Evolutionary conservation across 2,888 invertebrate species (phyloP), one percentile per base, ranked within the genome.

Genomic region (Cephus runcator): DNA sequence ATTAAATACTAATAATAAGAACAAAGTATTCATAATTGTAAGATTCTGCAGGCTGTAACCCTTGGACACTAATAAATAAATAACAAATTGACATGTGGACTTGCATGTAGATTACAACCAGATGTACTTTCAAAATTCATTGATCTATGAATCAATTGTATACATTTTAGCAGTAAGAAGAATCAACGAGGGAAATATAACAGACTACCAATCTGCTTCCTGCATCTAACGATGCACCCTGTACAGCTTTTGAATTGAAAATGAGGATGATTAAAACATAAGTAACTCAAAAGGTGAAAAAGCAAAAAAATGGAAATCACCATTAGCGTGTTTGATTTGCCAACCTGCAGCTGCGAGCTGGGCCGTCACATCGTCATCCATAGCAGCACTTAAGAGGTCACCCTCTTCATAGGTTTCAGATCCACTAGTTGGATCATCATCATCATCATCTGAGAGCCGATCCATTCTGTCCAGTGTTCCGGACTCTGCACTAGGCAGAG

Each of bases 311-410:
- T 88, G 85, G 88, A 91, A 90, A 92, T 92, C 92, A 92, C 92
- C 92, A 91, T 92, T 90, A 90, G 88, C 90, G 90, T 91, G 89
- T 91, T 92, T 91, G 91, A 91, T 90, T 92, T 92, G 92, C 93
- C 92, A 92, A 97, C 98, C 98, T 91, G 98, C 98, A 87, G 98
- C 98, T 77, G 98, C 98, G 87, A 99, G 93, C 91, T 98, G 98
- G 91, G 98, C 97, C 84, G 98, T 98, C 87, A 99, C 97, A 90
- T 98, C 98, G 92, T 98, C 98, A 85, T 96, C 95, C 94, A 97
- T 96, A 76, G 96, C 96, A 79, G 95, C 95, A 84, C 96, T 95
- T 92, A 98, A 95, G 81, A 98, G 94, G 89, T 98, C 98, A 3
- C 94, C 93, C 77, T 95, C 95, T 89, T 97, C 98, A 87, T 96